These are phyloP conservation scores for Chamaedrilus cognettii DNA, from an alignment of 2,888 invertebrate species.

Conservation along the genomic window DNA sequence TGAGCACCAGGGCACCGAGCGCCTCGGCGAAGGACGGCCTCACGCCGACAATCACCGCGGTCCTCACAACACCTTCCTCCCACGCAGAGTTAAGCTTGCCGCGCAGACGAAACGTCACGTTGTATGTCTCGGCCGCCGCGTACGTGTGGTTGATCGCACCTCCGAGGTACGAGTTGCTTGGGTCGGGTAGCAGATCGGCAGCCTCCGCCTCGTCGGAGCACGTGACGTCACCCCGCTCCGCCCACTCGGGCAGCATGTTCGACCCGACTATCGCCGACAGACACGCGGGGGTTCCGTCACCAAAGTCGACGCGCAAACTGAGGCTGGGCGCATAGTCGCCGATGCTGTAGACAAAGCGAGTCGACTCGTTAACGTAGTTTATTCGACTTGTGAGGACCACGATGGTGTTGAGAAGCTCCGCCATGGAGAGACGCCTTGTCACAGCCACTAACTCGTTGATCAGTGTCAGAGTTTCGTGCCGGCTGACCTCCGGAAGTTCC, in stretches of 20 bases:
- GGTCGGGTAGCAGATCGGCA: not conserved
- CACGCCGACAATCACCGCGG: not conserved
- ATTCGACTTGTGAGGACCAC: not conserved
- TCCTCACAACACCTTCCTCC: not conserved
- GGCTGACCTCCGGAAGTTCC: not conserved
- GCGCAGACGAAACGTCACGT: constrained; percentile 2
- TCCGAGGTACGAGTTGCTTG: constrained; percentile 2
- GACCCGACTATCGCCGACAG: not conserved
- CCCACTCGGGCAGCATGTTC: constrained; percentile 3
- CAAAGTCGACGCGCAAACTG: not conserved
- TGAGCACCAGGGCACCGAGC: too few relatives aligned
- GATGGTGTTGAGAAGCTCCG: not conserved
- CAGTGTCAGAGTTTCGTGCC: not conserved
- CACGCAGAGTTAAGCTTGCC: not conserved
- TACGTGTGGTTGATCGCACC: not conserved
- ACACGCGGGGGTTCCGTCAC: not conserved
- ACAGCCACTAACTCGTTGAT: constrained; percentile 6
- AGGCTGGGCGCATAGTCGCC: constrained; percentile 1
- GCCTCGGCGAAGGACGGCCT: too few relatives aligned
- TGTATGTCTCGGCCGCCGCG: not conserved
- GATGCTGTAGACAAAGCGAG: constrained; percentile 9
- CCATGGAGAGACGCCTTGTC: not conserved
- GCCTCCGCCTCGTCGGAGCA: not conserved
- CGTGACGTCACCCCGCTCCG: not conserved
- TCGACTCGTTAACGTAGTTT: constrained; percentile 12